These are phyloP conservation scores for Anolis sagrei DNA, from an alignment of 2,113 vertebrate species.

Conservation along the genomic window DNA sequence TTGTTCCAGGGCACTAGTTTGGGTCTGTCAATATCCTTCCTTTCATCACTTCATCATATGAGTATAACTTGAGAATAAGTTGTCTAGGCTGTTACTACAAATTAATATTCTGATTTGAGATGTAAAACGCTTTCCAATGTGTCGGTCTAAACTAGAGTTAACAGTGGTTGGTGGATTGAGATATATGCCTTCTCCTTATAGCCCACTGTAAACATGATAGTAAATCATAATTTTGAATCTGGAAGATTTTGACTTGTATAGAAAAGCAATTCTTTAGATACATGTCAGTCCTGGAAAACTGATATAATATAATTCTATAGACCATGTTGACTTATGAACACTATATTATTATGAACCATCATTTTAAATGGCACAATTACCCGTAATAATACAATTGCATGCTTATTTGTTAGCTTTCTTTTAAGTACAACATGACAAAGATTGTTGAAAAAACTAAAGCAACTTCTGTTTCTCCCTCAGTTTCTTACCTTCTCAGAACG, in stretches of 20 bases:
- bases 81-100: too few relatives aligned
- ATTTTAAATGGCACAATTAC: neutral
- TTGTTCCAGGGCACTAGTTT: too few relatives aligned
- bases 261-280: neutral
- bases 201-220: neutral
- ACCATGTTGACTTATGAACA: neutral
- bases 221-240: neutral
- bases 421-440: too few relatives aligned
- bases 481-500: slow-evolving; percentile 97
- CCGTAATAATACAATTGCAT: neutral
- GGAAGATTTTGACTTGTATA: neutral
- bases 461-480: slow-evolving; percentile 69
- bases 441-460: neutral
- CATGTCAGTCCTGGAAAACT: neutral
- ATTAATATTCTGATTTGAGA: too few relatives aligned
- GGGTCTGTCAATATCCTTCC: too few relatives aligned
- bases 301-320: neutral
- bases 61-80: too few relatives aligned
- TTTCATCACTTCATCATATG: too few relatives aligned
- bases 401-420: neutral
- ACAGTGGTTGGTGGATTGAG: too few relatives aligned
- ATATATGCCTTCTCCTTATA: too few relatives aligned
- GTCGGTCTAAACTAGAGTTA: too few relatives aligned
- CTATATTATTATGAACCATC: neutral
- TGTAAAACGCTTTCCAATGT: too few relatives aligned